phyloP scores from a whole-genome alignment of 2,888 invertebrate species.

The Lasioglossum lativentre region DNA sequence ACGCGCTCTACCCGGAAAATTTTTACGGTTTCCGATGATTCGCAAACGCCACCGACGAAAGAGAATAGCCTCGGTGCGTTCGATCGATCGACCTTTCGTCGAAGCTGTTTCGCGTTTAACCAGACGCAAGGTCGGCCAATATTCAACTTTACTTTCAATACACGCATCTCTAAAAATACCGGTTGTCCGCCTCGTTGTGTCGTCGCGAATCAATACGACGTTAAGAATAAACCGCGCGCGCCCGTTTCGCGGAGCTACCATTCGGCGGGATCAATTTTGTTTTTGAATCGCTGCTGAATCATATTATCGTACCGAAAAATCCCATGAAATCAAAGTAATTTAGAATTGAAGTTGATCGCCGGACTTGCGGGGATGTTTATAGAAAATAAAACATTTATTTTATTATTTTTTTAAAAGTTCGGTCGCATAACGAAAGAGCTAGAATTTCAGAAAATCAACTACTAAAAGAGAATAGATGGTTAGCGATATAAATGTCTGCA shows the following conservation, averaged over 20 bases:
- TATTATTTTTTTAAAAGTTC: neutral
- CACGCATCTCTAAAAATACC: constrained; percentile 54
- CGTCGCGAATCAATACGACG: constrained; percentile 56
- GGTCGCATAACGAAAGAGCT: neutral
- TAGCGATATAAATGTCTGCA: too few species aligned
- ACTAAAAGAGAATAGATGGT: too few species aligned
- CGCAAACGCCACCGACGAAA: neutral
- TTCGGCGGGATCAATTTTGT: neutral
- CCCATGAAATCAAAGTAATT: neutral
- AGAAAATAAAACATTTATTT: neutral
- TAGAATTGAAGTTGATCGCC: neutral
- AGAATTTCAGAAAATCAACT: neutral
- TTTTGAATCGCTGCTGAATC: neutral
- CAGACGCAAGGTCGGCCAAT: constrained; percentile 58
- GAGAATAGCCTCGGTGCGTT: constrained; percentile 26
- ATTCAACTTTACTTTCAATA: constrained; percentile 62
- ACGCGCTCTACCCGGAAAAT: neutral
- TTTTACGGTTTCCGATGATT: constrained; percentile 26
- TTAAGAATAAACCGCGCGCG: constrained; percentile 44
- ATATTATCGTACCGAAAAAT: neutral
- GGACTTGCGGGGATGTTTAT: neutral
- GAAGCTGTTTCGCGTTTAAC: constrained; percentile 55
- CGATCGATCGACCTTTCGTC: constrained; percentile 58
- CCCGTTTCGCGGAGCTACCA: neutral
- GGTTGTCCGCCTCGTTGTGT: neutral